phyloP scores from a whole-genome alignment of 2,113 vertebrate species.

The Trichomycterus rosablanca region DNA sequence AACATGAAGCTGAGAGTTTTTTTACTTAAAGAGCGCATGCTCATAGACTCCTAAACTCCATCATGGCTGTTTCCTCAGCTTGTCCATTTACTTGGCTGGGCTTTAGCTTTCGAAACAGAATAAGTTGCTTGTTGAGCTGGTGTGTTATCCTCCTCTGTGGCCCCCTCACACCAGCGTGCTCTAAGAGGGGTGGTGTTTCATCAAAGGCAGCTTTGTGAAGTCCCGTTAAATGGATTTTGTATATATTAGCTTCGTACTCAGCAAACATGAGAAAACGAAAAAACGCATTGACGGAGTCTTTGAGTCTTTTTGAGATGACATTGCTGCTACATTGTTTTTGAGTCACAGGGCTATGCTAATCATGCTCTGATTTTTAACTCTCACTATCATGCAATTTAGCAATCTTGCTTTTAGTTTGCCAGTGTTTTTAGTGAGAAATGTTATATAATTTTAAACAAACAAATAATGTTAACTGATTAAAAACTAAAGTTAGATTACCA shows the following conservation, averaged over 20 bases:
- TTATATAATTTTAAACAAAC: too few species aligned
- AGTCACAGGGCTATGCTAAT: too few species aligned
- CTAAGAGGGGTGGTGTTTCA: constrained; percentile 37
- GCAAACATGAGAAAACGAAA: constrained; percentile 31
- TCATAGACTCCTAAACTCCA: constrained; percentile 19
- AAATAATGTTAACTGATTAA: too few species aligned
- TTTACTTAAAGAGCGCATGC: constrained; percentile 2
- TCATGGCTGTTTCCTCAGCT: constrained; percentile 14
- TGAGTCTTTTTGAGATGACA: constrained; percentile 36
- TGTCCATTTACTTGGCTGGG: constrained; percentile 30
- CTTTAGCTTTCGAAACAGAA: constrained; percentile 34
- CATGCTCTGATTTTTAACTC: constrained; percentile 1
- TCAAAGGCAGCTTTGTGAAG: constrained; percentile 45
- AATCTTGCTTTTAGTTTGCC: constrained; percentile 9
- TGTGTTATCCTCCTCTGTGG: constrained; percentile 20
- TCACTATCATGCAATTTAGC: too few species aligned
- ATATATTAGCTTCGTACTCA: constrained; percentile 37
- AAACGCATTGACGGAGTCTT: constrained; percentile 12
- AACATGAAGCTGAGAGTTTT: background rate
- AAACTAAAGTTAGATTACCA: too few species aligned
- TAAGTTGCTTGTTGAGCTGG: constrained; percentile 25
- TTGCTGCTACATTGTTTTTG: constrained; percentile 13
- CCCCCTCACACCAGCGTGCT: constrained; percentile 27
- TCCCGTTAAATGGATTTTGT: constrained; percentile 41
- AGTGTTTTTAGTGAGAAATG: too few species aligned